Conservation (phyloP, 2,113 vertebrate genomes). For the Notechis scutatus region DNA sequence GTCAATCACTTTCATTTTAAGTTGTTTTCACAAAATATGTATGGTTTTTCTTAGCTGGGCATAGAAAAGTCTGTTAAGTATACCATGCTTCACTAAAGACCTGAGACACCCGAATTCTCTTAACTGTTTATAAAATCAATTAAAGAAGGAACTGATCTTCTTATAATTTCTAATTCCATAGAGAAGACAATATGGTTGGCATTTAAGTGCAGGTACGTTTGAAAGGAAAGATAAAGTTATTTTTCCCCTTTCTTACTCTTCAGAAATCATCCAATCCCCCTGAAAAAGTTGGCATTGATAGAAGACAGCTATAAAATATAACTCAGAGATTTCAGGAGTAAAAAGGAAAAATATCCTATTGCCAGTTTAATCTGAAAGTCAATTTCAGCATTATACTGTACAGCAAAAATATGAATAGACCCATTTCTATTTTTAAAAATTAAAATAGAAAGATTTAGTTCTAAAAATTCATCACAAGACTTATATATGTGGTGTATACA, state of each 20-base stretch:
- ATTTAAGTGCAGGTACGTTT: neutral
- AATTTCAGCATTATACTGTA: neutral
- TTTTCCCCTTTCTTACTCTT: neutral
- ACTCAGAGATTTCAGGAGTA: neutral
- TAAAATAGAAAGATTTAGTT: neutral
- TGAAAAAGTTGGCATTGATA: neutral
- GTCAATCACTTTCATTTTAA: neutral
- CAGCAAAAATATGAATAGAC: neutral
- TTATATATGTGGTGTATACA: neutral
- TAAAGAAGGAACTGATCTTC: neutral
- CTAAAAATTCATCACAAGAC: neutral
- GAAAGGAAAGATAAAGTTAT: neutral
- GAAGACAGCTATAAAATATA: neutral
- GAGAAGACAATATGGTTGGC: neutral
- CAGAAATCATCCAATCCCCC: neutral
- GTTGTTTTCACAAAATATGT: neutral
- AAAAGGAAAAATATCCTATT: neutral
- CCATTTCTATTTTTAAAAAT: neutral
- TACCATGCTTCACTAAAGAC: neutral
- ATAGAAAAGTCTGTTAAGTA: neutral
- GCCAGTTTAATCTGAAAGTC: neutral
- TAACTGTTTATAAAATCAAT: neutral
- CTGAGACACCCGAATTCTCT: neutral
- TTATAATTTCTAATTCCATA: neutral
- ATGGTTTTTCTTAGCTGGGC: neutral